Evolutionary conservation across 2,888 invertebrate species (phyloP).

Genomic region (Microctonus aethiopoides): DNA sequence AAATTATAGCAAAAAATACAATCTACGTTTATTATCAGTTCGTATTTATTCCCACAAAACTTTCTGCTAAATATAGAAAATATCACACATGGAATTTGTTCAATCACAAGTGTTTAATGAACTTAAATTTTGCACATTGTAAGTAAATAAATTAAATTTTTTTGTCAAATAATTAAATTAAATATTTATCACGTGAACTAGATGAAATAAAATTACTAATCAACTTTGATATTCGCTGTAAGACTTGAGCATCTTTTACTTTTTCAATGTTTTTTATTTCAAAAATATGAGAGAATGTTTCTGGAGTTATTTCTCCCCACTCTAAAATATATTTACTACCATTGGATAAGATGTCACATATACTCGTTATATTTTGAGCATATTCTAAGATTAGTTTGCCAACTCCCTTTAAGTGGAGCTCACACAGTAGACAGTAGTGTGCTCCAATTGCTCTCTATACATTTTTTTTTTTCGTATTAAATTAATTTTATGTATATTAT

Average conservation of each 20-base stretch:
- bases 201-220: background rate
- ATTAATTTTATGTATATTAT: constrained; percentile 22
- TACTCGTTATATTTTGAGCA: constrained; percentile 64
- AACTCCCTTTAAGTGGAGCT: constrained; percentile 42
- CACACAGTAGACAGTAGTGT: constrained; percentile 15
- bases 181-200: background rate
- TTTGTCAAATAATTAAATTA: no score
- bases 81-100: background rate
- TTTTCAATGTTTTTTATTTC: constrained; percentile 7
- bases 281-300: background rate
- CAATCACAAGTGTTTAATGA: background rate
- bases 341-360: constrained; percentile 54
- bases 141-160: background rate
- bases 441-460: constrained; percentile 1
- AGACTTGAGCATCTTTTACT: no score
- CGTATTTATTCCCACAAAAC: background rate
- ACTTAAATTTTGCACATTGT: background rate
- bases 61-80: background rate
- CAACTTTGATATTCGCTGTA: background rate
- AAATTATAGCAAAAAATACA: background rate
- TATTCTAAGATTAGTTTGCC: constrained; percentile 61
- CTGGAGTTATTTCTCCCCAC: constrained; percentile 18
- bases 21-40: background rate
- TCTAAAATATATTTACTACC: constrained; percentile 6
- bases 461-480: no score